phyloP scores from a whole-genome alignment of 1,140 invertebrate genomes.

The Trachymyrmex septentrionalis region DNA sequence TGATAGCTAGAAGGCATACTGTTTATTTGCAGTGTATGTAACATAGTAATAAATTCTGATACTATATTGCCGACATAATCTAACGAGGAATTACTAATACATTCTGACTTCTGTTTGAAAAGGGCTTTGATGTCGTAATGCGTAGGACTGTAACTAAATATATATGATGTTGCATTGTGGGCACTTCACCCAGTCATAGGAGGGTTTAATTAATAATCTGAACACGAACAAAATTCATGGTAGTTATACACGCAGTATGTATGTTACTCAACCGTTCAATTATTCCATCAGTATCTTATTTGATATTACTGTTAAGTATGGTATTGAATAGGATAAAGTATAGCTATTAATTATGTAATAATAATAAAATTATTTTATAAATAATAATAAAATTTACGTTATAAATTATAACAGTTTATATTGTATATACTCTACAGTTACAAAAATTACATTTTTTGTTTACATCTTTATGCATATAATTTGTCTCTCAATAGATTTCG shows the following conservation, averaged over 20 bases:
- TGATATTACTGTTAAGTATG: neutral
- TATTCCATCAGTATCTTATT: neutral
- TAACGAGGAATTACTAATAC: conserved; percentile 24
- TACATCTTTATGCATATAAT: neutral
- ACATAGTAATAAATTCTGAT: conserved; percentile 15
- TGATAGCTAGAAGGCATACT: neutral
- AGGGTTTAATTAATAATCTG: conserved; percentile 7
- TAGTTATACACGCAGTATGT: neutral
- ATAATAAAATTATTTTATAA: neutral
- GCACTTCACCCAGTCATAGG: conserved; percentile 6
- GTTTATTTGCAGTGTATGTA: neutral
- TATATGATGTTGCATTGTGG: conserved; percentile 9
- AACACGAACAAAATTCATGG: conserved; percentile 21
- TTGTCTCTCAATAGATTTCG: neutral
- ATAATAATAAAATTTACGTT: neutral
- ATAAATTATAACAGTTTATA: neutral
- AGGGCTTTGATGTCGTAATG: conserved; percentile 10
- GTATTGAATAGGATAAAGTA: too few relatives aligned
- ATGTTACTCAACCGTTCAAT: neutral
- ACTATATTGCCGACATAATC: conserved; percentile 1
- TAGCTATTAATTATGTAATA: neutral
- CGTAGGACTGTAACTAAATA: conserved; percentile 10
- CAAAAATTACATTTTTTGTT: neutral
- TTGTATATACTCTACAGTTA: neutral
- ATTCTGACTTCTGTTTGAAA: conserved; percentile 17